Percentiles rank a stretch among this genome's conserved stretches.
phyloP scores from a whole-genome alignment of 92 coral and sea anemone species.

The Meandrina meandrites region DNA sequence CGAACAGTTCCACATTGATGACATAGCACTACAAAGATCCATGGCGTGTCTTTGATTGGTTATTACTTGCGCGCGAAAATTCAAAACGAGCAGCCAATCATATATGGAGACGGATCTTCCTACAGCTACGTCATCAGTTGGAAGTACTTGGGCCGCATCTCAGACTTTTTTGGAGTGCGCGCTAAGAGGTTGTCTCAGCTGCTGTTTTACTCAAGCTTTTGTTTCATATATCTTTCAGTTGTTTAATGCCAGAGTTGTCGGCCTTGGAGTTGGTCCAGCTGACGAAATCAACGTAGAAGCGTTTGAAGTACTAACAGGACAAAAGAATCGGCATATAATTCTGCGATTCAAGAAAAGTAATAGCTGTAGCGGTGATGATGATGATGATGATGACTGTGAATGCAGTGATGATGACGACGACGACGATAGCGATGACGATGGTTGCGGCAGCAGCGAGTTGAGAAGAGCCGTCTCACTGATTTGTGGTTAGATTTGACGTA shows the following conservation, averaged over 20 bases:
- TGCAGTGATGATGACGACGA: background rate
- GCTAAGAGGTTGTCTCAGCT: background rate
- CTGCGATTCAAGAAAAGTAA: background rate
- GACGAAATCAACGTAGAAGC: background rate
- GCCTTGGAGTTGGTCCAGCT: conserved; percentile 7
- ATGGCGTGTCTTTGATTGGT: background rate
- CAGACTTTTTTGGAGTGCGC: too few species aligned
- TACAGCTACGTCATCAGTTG: too few species aligned
- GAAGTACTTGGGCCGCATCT: too few species aligned
- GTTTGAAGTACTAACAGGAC: conserved; percentile 11
- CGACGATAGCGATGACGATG: background rate
- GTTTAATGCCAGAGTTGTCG: conserved; percentile 12
- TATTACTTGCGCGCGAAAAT: background rate
- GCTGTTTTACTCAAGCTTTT: background rate
- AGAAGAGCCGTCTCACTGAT: background rate
- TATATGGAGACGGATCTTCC: too few species aligned
- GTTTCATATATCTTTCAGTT: background rate
- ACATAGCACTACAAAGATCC: too few species aligned
- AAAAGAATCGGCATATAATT: background rate
- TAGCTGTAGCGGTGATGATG: background rate
- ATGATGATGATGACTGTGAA: background rate
- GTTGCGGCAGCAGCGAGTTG: conserved; percentile 4
- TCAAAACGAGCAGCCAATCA: background rate
- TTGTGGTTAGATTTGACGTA: background rate
- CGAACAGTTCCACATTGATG: too few species aligned